Evolutionary conservation across 2,888 invertebrate genomes (phyloP), one percentile per base, ranked within the genome.

Genomic region (Euzetes globulus): DNA sequence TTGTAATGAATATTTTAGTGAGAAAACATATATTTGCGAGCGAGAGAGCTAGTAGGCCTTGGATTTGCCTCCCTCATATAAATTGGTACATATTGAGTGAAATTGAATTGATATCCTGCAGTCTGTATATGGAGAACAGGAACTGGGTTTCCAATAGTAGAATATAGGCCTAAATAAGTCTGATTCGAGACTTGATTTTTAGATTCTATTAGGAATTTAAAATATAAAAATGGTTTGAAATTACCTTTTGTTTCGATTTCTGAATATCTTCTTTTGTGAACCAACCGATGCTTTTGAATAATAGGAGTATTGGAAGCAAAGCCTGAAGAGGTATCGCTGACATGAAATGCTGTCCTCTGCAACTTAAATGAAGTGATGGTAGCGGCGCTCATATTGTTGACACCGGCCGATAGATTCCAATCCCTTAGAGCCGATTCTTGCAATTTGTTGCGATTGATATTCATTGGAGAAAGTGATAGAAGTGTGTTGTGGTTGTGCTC

Each of bases 221-320:
- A n/a, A n/a, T n/a, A n/a, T n/a, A n/a, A n/a, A n/a, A n/a, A n/a
- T n/a, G n/a, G n/a, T n/a, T 52, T 41, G 41, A 41, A 52, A n/a
- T 60, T 27, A 65, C 65, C 65, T n/a, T 65, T 65, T 37, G 19
- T 29, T 4, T 37, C 33, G 5, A 65, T 65, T n/a, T 65, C 65
- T 9, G 33, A 11, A 37, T 29, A 65, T 65, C 19, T 33, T 29
- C 65, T 65, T 25, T 41, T 65, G 37, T 37, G 29, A 29, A 65
- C 1, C 6, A n/a, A n/a, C 19, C 65, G 65, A n/a, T 65, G 65
- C 13, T 65, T 65, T 37, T 65, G 65, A 9, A 27, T 17, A 33
- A 63, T 13, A 15, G 63, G 3, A 29, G 63, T 5, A 29, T 63
- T 63, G 4, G 27, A 17, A 63, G 9, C 17, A 29, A 33, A 63